Evolutionary conservation across 1,140 invertebrate genomes (phyloP).

Genomic region (Habropoda laboriosa): DNA sequence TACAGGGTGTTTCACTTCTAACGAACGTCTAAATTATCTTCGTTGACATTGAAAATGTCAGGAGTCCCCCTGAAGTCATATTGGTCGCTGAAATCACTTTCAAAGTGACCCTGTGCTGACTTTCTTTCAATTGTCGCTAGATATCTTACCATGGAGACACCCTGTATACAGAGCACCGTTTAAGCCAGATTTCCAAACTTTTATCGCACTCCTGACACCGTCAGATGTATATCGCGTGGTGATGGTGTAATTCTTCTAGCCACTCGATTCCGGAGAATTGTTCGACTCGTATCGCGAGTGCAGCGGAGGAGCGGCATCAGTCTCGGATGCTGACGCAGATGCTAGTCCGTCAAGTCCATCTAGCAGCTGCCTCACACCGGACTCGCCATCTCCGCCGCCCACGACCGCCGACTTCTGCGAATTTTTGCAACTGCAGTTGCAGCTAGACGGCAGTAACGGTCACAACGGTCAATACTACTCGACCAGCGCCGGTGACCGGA

Average conservation of each 20-base stretch:
- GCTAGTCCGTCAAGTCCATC: slow-evolving; percentile 80
- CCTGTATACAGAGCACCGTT: too few relatives aligned
- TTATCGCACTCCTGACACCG: background rate
- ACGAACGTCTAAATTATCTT: too few relatives aligned
- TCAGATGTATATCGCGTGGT: background rate
- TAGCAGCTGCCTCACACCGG: slow-evolving; percentile 85
- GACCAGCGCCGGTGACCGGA: slow-evolving; percentile 55
- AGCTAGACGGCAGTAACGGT: slow-evolving; percentile 73
- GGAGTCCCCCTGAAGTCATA: too few relatives aligned
- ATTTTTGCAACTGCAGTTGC: slow-evolving; percentile 87
- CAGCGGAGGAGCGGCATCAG: slow-evolving; percentile 79
- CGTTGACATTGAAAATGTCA: too few relatives aligned
- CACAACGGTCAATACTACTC: slow-evolving; percentile 60
- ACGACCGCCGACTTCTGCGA: slow-evolving; percentile 95
- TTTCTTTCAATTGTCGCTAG: background rate
- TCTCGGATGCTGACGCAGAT: slow-evolving; percentile 80
- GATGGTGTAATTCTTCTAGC: slow-evolving; percentile 63
- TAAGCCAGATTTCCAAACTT: slow-evolving; percentile 8
- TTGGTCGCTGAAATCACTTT: too few relatives aligned
- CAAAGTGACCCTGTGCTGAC: too few relatives aligned
- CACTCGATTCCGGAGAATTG: slow-evolving; percentile 78
- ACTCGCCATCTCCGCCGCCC: slow-evolving; percentile 92
- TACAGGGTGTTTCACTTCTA: too few relatives aligned
- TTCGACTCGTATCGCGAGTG: slow-evolving; percentile 81
- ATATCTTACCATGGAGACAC: background rate